phyloP scores from a whole-genome alignment of 1,140 invertebrate species.

The Hyles vespertilio region DNA sequence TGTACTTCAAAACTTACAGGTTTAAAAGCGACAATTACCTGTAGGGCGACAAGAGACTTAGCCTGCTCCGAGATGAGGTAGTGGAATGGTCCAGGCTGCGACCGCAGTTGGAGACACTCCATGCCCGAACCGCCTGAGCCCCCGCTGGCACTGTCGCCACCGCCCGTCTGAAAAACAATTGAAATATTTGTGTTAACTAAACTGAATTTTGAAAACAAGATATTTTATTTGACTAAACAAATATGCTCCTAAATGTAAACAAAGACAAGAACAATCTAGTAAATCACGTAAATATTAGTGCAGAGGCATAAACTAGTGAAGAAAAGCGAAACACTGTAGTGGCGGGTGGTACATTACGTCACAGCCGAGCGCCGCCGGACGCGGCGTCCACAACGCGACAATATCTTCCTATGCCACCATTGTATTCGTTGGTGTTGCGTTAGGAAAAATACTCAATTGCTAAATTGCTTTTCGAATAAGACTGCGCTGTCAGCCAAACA shows the following conservation, averaged over 20 bases:
- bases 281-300: slow-evolving; percentile 6
- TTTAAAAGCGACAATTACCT: slow-evolving; percentile 45
- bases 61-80: slow-evolving; percentile 89
- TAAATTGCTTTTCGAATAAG: slow-evolving; percentile 18
- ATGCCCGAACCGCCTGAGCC: slow-evolving; percentile 79
- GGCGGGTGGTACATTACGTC: slow-evolving; percentile 36
- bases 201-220: too few relatives aligned
- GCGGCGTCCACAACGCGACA: slow-evolving; percentile 13
- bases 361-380: slow-evolving; percentile 36
- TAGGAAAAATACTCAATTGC: slow-evolving; percentile 27
- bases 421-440: slow-evolving; percentile 30
- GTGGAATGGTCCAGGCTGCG: slow-evolving; percentile 80
- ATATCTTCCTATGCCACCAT: slow-evolving; percentile 33
- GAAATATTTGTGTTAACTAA: too few relatives aligned
- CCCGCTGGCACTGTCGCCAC: slow-evolving; percentile 74
- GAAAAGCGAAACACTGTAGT: slow-evolving; percentile 28
- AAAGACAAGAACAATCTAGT: slow-evolving; percentile 6
- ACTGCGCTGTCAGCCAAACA: too few relatives aligned
- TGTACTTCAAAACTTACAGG: background rate
- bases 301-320: background rate
- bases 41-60: slow-evolving; percentile 85
- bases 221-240: too few relatives aligned
- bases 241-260: background rate
- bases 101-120: slow-evolving; percentile 83
- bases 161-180: slow-evolving; percentile 60